Percentiles rank a stretch among this genome's conserved stretches.
phyloP scores from a whole-genome alignment of 2,113 vertebrate genomes.

The Brevimyrus niger region DNA sequence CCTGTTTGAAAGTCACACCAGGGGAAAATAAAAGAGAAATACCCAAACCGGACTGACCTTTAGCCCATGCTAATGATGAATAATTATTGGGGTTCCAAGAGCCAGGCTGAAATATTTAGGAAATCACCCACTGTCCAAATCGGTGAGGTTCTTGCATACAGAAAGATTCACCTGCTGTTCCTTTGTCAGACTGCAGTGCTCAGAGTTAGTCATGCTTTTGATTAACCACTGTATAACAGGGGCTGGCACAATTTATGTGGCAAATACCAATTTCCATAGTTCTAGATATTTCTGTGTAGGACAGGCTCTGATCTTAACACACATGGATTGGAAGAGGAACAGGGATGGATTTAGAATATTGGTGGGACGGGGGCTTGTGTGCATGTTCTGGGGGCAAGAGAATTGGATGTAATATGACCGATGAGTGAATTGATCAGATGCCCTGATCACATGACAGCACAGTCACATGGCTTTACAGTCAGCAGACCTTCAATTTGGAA shows the following conservation, averaged over 20 bases:
- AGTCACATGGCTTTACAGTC: neutral
- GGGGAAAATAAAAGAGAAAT: neutral
- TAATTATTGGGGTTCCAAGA: neutral
- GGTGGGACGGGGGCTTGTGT: neutral
- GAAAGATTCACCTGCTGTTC: neutral
- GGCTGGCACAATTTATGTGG: neutral
- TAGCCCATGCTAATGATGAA: neutral
- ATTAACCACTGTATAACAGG: neutral
- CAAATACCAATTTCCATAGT: neutral
- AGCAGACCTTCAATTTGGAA: neutral
- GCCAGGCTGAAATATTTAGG: neutral
- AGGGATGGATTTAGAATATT: neutral
- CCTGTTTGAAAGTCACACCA: neutral
- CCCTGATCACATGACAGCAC: neutral
- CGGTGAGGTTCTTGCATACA: neutral
- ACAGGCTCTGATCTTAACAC: neutral
- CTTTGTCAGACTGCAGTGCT: neutral
- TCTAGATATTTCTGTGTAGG: neutral
- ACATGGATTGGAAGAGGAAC: neutral
- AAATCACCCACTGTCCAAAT: neutral
- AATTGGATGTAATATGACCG: neutral
- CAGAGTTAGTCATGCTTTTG: neutral
- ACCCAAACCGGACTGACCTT: neutral
- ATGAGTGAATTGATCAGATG: neutral
- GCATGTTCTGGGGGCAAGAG: neutral